Evolutionary conservation across 2,113 vertebrate species (phyloP).

Genomic region (Oxyruncus cristatus): DNA sequence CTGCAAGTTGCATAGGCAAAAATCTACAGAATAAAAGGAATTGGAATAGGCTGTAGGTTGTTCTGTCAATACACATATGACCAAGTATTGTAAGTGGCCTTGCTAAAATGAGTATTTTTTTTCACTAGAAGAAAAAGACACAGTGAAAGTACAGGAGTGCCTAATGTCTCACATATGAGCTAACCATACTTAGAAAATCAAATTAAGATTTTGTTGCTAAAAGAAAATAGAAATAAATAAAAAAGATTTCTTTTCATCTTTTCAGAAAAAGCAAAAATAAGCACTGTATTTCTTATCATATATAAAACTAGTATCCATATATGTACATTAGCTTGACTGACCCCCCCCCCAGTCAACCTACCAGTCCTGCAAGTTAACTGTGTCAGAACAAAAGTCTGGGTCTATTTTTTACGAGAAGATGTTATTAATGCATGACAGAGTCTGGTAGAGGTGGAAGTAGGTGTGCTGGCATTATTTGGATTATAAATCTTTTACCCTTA

Average conservation of each 20-base stretch:
- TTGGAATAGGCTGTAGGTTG: neutral
- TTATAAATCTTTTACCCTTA: neutral
- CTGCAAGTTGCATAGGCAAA: slow-evolving; percentile 24
- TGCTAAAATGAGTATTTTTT: neutral
- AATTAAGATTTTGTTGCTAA: neutral
- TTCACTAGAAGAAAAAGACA: neutral
- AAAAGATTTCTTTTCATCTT: neutral
- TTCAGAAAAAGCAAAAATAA: neutral
- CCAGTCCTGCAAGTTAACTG: neutral
- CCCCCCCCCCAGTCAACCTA: neutral
- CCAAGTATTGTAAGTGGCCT: neutral
- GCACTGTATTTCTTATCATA: neutral
- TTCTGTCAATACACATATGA: neutral
- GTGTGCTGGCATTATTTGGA: neutral
- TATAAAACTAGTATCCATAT: neutral
- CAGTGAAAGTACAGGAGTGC: neutral
- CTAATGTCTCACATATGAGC: neutral
- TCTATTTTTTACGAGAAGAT: neutral
- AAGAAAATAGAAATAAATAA: neutral
- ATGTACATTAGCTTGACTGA: neutral
- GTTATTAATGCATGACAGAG: neutral
- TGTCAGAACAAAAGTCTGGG: neutral
- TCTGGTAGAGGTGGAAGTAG: neutral
- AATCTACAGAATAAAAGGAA: slow-evolving; percentile 3
- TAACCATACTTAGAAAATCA: neutral